A percentile compares a stretch with the other conserved stretches of the same genome.
Conservation (phyloP, 2,113 vertebrate species). For the Podarcis raffonei region DNA sequence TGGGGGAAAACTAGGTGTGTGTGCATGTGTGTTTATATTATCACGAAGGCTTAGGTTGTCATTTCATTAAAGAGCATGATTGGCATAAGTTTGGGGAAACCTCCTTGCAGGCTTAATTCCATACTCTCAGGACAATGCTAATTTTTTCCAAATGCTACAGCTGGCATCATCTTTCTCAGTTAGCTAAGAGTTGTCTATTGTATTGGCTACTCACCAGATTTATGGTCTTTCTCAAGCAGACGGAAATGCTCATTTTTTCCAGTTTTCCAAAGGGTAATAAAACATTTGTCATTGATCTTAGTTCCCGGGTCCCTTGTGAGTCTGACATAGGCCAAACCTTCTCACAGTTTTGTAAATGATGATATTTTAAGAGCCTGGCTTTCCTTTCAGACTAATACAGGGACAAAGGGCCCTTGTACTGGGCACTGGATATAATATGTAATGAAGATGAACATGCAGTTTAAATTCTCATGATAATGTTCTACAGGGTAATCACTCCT, state of each 20-base stretch:
- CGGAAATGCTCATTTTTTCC: conserved; percentile 24
- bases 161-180: not conserved
- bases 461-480: too few relatives aligned
- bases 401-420: not conserved
- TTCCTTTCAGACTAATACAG: not conserved
- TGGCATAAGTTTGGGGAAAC: conserved; percentile 2
- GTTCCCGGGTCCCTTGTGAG: conserved; percentile 10
- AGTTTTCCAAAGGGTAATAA: conserved; percentile 35
- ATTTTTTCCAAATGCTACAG: not conserved
- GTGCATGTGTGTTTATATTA: not conserved
- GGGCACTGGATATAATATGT: not conserved
- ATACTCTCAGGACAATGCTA: not conserved
- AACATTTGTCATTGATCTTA: conserved; percentile 36
- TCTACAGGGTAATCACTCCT: too few relatives aligned
- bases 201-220: conserved; percentile 1
- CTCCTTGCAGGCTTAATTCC: not conserved
- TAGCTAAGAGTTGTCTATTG: conserved; percentile 16
- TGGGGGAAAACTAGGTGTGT: conserved; percentile 22
- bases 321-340: not conserved
- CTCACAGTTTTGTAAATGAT: conserved; percentile 8
- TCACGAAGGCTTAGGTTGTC: not conserved
- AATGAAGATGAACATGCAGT: not conserved
- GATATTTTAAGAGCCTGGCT: conserved; percentile 10
- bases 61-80: not conserved
- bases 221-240: conserved; percentile 25